Evolutionary conservation across 2,888 invertebrate genomes (phyloP).

Genomic region (Prenolepis imparis): DNA sequence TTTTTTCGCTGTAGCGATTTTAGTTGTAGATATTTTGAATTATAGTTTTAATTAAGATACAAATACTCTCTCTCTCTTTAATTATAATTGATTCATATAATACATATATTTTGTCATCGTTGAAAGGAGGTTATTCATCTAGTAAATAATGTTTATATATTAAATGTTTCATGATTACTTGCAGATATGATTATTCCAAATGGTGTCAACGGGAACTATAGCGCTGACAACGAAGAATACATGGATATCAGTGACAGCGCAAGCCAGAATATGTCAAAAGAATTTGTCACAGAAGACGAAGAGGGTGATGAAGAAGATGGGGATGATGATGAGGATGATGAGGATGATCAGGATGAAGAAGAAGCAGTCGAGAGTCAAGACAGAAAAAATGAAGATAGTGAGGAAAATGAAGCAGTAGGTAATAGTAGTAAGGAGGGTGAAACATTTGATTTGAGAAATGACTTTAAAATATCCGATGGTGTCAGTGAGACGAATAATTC

Average conservation of each 20-base stretch:
- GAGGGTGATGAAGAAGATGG: conserved; percentile 73
- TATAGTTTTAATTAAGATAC: not conserved
- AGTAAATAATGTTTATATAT: not conserved
- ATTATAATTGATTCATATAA: not conserved
- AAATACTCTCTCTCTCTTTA: not conserved
- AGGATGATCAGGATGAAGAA: conserved; percentile 65
- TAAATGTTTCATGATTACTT: conserved; percentile 68
- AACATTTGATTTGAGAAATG: conserved; percentile 63
- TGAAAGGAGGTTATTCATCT: not conserved
- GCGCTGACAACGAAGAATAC: conserved; percentile 78
- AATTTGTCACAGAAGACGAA: conserved; percentile 68
- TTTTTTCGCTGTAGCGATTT: not conserved
- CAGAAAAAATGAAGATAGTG: conserved; percentile 69
- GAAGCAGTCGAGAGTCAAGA: conserved; percentile 66
- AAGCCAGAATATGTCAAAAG: conserved; percentile 70
- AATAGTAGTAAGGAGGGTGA: conserved; percentile 68
- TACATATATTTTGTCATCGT: not conserved
- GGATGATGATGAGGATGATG: conserved; percentile 72
- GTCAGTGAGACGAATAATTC: conserved; percentile 88
- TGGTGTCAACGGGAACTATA: conserved; percentile 86
- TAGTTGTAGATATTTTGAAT: not conserved
- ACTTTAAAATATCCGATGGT: conserved; percentile 78
- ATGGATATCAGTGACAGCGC: conserved; percentile 66
- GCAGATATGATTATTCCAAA: conserved; percentile 85
- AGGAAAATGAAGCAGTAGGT: conserved; percentile 72